Evolutionary conservation across 2,113 vertebrate species (phyloP).

Genomic region (Climacteris rufus): DNA sequence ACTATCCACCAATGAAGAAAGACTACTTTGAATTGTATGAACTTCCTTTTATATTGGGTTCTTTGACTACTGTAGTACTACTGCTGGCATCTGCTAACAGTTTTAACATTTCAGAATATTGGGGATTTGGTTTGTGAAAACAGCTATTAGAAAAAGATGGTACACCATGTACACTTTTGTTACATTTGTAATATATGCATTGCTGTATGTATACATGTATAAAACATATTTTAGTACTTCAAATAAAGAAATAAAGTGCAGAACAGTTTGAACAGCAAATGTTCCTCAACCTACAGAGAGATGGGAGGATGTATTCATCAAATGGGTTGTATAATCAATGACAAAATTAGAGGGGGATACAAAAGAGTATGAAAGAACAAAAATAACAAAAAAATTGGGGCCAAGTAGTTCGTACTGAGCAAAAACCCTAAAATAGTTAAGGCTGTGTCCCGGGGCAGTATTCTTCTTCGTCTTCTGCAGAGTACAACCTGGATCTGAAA

Average conservation of each 20-base stretch:
- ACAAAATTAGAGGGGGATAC: neutral
- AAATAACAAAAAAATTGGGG: neutral
- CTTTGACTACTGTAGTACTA: neutral
- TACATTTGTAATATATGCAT: neutral
- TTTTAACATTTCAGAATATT: neutral
- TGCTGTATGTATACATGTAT: neutral
- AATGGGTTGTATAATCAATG: neutral
- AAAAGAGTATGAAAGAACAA: neutral
- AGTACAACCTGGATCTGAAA: neutral
- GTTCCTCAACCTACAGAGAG: neutral
- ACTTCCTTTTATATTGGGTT: neutral
- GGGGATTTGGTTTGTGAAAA: neutral
- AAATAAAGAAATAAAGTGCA: neutral
- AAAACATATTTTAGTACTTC: neutral
- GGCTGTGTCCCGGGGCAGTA: neutral
- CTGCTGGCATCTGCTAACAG: neutral
- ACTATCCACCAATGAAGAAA: neutral
- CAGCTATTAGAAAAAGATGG: neutral
- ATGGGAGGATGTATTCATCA: neutral
- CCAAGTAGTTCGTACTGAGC: neutral
- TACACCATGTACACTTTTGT: neutral
- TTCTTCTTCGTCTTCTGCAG: neutral
- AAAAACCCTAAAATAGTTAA: neutral
- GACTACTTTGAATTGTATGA: neutral
- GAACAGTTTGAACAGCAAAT: constrained; percentile 1